These are phyloP conservation scores for Trachythela sp. DNA, from an alignment of 64 coral and sea anemone genomes.

Conservation along the genomic window DNA sequence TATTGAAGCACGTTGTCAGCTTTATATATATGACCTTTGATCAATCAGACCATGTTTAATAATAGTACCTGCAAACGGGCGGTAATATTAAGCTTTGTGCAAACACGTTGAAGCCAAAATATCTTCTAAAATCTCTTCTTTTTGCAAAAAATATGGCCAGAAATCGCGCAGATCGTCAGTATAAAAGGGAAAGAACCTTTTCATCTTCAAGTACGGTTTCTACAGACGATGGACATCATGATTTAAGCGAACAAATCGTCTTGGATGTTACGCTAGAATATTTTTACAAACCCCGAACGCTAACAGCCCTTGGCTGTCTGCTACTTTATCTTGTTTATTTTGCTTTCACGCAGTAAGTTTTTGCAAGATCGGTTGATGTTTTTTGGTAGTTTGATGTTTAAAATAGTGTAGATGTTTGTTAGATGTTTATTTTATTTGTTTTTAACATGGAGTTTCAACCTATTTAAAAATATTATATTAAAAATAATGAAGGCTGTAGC, in stretches of 20 bases:
- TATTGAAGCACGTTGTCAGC: too few relatives aligned
- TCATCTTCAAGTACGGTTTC: slow-evolving; percentile 88
- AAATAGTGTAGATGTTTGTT: neutral
- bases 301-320: slow-evolving; percentile 75
- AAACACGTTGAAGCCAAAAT: neutral
- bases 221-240: slow-evolving; percentile 86
- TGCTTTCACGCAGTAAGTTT: slow-evolving; percentile 83
- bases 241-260: slow-evolving; percentile 96
- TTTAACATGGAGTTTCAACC: too few relatives aligned
- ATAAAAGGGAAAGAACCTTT: slow-evolving; percentile 68
- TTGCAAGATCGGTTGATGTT: neutral
- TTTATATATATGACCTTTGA: too few relatives aligned
- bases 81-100: neutral
- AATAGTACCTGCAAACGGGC: neutral
- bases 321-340: slow-evolving; percentile 73
- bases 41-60: neutral
- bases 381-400: neutral
- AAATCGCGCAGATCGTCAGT: neutral
- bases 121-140: neutral
- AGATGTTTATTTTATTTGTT: too few relatives aligned
- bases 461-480: too few relatives aligned
- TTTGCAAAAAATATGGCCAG: neutral
- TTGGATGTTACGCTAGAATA: slow-evolving; percentile 88
- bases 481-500: too few relatives aligned
- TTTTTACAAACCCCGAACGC: slow-evolving; percentile 94